Conservation (phyloP, 1,140 invertebrate genomes). For the Calephelis nemesis region DNA sequence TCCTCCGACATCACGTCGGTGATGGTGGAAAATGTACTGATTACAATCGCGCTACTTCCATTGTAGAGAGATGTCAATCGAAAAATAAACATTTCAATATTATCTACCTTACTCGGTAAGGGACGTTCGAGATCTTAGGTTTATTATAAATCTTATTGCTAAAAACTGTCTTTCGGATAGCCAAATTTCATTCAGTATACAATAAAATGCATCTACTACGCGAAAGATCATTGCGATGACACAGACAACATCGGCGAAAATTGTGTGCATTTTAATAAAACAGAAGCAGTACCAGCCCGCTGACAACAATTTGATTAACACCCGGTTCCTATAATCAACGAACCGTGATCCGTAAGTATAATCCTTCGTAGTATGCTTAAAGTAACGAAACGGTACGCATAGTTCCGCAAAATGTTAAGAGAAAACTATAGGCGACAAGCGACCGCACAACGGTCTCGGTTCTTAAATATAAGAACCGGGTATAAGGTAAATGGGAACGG, state of each 20-base stretch:
- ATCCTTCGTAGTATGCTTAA: no score
- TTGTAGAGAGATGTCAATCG: slow-evolving; percentile 67
- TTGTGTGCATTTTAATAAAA: slow-evolving; percentile 53
- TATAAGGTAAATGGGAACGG: slow-evolving; percentile 15
- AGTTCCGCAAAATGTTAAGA: no score
- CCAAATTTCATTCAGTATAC: slow-evolving; percentile 48
- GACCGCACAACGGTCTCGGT: no score
- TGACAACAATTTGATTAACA: slow-evolving; percentile 35
- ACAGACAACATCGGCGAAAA: slow-evolving; percentile 39
- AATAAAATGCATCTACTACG: slow-evolving; percentile 45
- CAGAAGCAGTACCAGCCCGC: slow-evolving; percentile 68
- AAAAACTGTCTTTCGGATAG: slow-evolving; percentile 64
- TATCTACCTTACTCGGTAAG: slow-evolving; percentile 78
- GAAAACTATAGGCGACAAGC: no score
- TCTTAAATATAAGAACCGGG: no score
- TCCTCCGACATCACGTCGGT: slow-evolving; percentile 30
- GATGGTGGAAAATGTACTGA: slow-evolving; percentile 17
- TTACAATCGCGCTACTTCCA: slow-evolving; percentile 43
- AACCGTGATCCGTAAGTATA: no score
- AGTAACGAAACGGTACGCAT: no score
- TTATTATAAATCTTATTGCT: slow-evolving; percentile 76
- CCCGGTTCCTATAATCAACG: no score
- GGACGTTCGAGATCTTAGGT: slow-evolving; percentile 77
- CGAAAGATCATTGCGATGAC: slow-evolving; percentile 47
- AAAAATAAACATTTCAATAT: slow-evolving; percentile 72